Conservation (phyloP, 2,113 vertebrate genomes). For the Athene cunicularia region DNA sequence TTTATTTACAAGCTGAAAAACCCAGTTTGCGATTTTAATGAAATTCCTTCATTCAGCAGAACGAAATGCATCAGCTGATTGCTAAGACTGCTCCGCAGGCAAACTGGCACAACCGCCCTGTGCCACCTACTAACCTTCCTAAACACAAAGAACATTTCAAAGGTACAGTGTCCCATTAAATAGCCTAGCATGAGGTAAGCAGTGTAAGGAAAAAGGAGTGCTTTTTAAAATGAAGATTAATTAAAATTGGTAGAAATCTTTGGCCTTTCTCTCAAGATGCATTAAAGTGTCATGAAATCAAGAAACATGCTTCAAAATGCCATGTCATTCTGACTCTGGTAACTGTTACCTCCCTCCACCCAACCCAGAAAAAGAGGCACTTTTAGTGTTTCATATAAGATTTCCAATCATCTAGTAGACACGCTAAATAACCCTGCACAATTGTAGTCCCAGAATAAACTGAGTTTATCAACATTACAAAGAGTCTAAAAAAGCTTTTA, state of each 20-base stretch:
- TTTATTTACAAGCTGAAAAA: neutral
- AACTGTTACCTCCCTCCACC: conserved; percentile 66
- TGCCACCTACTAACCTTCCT: conserved; percentile 33
- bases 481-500: conserved; percentile 64
- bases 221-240: conserved; percentile 69
- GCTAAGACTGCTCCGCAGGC: neutral
- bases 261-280: conserved; percentile 81
- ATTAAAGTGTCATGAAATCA: conserved; percentile 76
- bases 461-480: conserved; percentile 60
- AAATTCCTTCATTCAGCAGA: neutral
- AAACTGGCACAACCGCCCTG: neutral
- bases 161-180: conserved; percentile 64
- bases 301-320: conserved; percentile 70
- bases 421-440: conserved; percentile 64
- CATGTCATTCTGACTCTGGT: conserved; percentile 71
- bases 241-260: conserved; percentile 79
- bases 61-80: fast-evolving
- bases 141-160: conserved; percentile 59
- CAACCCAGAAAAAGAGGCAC: conserved; percentile 82
- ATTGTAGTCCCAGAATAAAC: conserved; percentile 61
- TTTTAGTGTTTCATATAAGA: conserved; percentile 80
- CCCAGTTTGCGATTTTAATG: neutral
- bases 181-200: conserved; percentile 74
- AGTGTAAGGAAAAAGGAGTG: conserved; percentile 79
- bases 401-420: conserved; percentile 76